Evolutionary conservation across 2,797 vertebrate genomes (phyloP).

Genomic region (Platalea minor): DNA sequence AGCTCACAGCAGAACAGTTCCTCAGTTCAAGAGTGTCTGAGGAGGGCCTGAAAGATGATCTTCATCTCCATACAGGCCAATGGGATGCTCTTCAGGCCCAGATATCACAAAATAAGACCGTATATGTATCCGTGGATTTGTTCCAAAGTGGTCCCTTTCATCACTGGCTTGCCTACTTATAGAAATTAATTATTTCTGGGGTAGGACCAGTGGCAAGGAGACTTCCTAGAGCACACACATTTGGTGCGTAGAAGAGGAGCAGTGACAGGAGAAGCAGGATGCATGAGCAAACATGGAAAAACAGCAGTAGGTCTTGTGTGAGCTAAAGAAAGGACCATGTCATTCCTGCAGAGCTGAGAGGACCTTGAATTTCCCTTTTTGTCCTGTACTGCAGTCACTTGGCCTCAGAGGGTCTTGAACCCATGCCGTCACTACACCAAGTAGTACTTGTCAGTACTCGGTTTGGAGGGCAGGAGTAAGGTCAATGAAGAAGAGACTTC

Average conservation of each 20-base stretch:
- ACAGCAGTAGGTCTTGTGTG: not conserved
- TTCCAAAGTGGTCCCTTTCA: not conserved
- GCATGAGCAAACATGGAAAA: fast-evolving
- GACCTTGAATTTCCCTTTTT: not conserved
- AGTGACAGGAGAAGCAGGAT: not conserved
- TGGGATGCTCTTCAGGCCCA: not conserved
- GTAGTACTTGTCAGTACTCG: not conserved
- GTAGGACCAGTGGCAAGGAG: not conserved
- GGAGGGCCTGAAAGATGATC: not conserved
- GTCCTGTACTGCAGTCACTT: not conserved
- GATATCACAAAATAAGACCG: not conserved
- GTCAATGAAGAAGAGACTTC: not conserved
- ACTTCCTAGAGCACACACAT: not conserved
- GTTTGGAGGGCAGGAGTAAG: not conserved
- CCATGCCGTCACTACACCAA: fast-evolving
- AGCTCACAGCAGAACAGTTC: not conserved
- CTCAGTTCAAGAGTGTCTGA: not conserved
- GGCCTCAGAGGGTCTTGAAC: not conserved
- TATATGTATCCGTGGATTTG: not conserved
- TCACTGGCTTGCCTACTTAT: not conserved
- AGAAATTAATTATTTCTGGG: not conserved
- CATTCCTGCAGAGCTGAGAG: not conserved
- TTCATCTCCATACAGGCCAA: not conserved
- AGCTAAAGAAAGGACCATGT: not conserved
- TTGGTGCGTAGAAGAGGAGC: not conserved